Conservation (phyloP, 2,888 invertebrate species). For the Drosophila longiperda region DNA sequence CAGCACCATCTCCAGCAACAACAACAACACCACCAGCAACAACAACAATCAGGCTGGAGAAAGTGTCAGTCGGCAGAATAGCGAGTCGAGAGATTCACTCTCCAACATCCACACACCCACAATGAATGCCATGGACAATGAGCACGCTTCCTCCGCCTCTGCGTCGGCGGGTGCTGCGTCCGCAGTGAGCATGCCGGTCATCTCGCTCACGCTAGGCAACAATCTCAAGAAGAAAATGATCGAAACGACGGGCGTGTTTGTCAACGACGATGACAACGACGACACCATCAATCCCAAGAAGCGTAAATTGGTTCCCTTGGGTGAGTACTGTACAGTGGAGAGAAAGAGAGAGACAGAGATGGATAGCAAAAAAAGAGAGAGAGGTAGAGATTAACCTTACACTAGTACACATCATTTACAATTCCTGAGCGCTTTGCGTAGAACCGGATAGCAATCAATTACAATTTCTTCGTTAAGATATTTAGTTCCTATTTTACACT, state of each 20-base stretch:
- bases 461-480: neutral
- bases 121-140: conserved; percentile 49
- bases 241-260: conserved; percentile 93
- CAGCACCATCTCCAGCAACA: conserved; percentile 39
- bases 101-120: conserved; percentile 67
- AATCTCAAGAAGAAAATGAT: conserved; percentile 88
- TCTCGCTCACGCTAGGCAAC: conserved; percentile 85
- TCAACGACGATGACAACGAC: conserved; percentile 92
- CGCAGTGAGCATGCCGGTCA: conserved; percentile 82
- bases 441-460: neutral
- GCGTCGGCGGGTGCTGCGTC: conserved; percentile 15
- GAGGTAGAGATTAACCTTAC: neutral
- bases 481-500: neutral
- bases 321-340: conserved; percentile 82
- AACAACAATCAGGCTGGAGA: conserved; percentile 39
- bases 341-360: neutral
- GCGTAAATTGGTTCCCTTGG: conserved; percentile 92
- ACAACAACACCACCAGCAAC: conserved; percentile 46
- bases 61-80: conserved; percentile 74
- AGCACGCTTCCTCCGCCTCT: conserved; percentile 24
- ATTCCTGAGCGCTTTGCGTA: neutral
- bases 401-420: neutral
- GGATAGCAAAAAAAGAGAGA: neutral
- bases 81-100: conserved; percentile 82
- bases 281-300: conserved; percentile 87